phyloP scores from a whole-genome alignment of 1,140 invertebrate species.

The Megalonaias nervosa region DNA sequence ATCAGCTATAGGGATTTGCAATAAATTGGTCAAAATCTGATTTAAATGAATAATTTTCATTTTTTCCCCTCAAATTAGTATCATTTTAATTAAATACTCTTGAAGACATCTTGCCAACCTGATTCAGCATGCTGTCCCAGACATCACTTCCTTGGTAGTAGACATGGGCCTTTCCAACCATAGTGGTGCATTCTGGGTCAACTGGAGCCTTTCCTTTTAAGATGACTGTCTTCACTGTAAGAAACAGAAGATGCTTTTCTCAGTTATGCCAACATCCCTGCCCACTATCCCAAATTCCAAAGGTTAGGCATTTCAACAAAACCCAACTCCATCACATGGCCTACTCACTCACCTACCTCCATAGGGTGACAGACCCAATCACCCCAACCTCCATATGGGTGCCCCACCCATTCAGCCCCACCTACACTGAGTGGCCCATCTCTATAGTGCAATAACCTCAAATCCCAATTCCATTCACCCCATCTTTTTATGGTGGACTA shows the following conservation, averaged over 20 bases:
- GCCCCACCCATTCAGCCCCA: too few species aligned
- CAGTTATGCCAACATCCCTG: not conserved
- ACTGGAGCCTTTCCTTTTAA: slow-evolving; percentile 72
- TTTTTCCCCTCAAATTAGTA: not conserved
- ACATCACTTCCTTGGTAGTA: slow-evolving; percentile 69
- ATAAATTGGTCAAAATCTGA: not conserved
- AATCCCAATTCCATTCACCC: too few species aligned
- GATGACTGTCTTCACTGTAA: slow-evolving; percentile 66
- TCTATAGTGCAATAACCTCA: too few species aligned
- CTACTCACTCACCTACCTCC: too few species aligned
- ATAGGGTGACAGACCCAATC: too few species aligned
- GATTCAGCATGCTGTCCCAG: slow-evolving; percentile 75
- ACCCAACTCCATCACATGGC: too few species aligned
- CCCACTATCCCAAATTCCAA: too few species aligned
- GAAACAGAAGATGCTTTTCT: not conserved
- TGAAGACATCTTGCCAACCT: slow-evolving; percentile 52
- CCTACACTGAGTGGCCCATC: too few species aligned
- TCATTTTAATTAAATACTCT: not conserved
- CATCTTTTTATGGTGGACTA: too few species aligned
- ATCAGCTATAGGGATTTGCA: not conserved
- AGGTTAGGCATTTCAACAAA: too few species aligned
- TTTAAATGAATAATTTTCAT: not conserved
- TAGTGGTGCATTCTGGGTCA: slow-evolving; percentile 69
- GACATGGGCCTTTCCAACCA: slow-evolving; percentile 68
- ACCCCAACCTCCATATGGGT: too few species aligned